Percentiles rank a stretch among this genome's conserved stretches.
Evolutionary conservation across 2,888 invertebrate species (phyloP).

Genomic region (Agrotis clavis): DNA sequence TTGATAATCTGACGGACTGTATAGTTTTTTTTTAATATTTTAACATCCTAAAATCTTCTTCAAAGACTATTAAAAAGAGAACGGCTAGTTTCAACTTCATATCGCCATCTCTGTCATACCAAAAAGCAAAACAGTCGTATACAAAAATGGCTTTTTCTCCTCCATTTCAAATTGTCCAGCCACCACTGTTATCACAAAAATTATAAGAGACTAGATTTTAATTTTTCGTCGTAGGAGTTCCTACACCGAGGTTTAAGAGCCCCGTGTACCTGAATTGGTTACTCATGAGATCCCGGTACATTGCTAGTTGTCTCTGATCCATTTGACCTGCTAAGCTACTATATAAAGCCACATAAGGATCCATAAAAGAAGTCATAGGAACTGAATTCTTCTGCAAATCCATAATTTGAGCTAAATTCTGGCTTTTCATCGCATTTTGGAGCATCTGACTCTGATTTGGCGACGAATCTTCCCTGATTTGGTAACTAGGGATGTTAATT

Average conservation of each 20-base stretch:
- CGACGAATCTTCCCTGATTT: constrained; percentile 78
- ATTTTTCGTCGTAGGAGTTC: constrained; percentile 87
- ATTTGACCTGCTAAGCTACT: constrained; percentile 81
- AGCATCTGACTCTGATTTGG: constrained; percentile 64
- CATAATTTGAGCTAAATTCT: constrained; percentile 58
- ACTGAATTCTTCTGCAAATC: constrained; percentile 59
- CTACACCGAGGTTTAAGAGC: constrained; percentile 77
- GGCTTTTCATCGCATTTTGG: constrained; percentile 51
- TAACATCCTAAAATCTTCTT: too few species aligned
- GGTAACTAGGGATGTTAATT: constrained; percentile 83
- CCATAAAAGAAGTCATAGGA: constrained; percentile 77
- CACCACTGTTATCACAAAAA: constrained; percentile 47
- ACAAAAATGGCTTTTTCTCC: constrained; percentile 11
- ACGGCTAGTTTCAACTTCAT: neutral
- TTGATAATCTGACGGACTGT: too few species aligned
- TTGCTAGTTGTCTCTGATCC: constrained; percentile 85
- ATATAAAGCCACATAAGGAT: constrained; percentile 87
- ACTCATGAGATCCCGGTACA: constrained; percentile 85
- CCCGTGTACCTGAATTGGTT: constrained; percentile 83
- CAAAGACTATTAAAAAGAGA: too few species aligned
- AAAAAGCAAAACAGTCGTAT: constrained; percentile 20
- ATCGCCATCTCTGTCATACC: neutral
- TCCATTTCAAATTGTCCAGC: constrained; percentile 11
- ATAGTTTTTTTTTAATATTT: too few species aligned
- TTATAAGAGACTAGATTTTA: constrained; percentile 72